These are phyloP conservation scores for Heteromyza rotundicornis DNA, from an alignment of 2,888 invertebrate genomes.

Conservation along the genomic window DNA sequence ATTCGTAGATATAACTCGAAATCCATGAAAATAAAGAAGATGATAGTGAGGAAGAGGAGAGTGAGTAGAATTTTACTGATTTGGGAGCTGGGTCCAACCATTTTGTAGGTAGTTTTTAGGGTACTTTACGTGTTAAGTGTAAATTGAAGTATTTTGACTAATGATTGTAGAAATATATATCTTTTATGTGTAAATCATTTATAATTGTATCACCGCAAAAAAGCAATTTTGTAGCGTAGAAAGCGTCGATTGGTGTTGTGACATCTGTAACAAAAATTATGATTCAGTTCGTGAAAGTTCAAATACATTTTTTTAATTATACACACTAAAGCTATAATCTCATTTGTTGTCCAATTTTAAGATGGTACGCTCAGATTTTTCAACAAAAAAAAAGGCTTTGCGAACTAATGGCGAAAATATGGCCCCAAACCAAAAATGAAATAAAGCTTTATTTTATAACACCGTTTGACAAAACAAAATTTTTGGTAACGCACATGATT, in stretches of 20 bases:
- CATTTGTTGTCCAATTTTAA: too few species aligned
- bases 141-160: not conserved
- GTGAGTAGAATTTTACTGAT: slow-evolving; percentile 73
- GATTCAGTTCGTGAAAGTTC: too few species aligned
- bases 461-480: too few species aligned
- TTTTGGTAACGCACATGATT: too few species aligned
- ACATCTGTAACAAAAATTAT: slow-evolving; percentile 1
- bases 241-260: not conserved
- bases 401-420: too few species aligned
- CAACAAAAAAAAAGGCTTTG: too few species aligned
- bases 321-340: too few species aligned
- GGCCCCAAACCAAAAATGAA: too few species aligned
- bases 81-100: slow-evolving; percentile 78
- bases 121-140: too few species aligned
- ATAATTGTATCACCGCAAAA: not conserved
- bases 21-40: slow-evolving; percentile 78
- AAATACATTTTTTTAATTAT: too few species aligned
- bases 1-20: slow-evolving; percentile 74
- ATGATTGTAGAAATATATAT: not conserved
- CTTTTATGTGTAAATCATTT: not conserved
- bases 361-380: too few species aligned
- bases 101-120: slow-evolving; percentile 56
- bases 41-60: slow-evolving; percentile 66
- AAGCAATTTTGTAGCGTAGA: not conserved
- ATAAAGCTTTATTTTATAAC: too few species aligned